Evolutionary conservation across 1,140 invertebrate genomes (phyloP).

Genomic region (Diuraphis noxia): DNA sequence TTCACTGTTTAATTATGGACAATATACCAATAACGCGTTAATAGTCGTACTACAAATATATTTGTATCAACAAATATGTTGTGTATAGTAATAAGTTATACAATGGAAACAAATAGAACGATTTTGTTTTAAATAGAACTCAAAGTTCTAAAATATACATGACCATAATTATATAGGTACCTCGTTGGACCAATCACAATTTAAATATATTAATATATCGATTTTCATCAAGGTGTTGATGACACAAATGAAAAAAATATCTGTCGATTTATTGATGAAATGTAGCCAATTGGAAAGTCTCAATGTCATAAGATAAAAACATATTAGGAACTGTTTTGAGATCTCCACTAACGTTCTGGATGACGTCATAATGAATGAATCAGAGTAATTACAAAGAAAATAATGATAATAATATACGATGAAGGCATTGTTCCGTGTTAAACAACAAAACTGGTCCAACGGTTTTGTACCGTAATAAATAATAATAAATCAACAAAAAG

Average conservation of each 20-base stretch:
- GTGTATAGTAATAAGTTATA: neutral
- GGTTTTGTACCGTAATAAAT: neutral
- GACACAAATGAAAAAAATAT: neutral
- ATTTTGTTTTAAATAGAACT: neutral
- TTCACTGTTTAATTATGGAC: neutral
- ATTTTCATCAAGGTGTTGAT: neutral
- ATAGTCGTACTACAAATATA: neutral
- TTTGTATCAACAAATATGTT: neutral
- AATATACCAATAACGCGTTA: neutral
- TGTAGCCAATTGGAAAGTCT: neutral
- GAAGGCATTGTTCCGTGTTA: neutral
- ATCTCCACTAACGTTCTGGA: neutral
- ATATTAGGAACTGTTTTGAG: neutral
- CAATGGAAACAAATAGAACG: neutral
- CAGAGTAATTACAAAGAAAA: neutral
- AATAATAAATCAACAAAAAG: neutral
- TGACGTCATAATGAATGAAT: constrained; percentile 6
- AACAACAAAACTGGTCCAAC: neutral
- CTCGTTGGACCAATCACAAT: neutral
- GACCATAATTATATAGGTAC: neutral
- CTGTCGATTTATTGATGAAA: neutral
- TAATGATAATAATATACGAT: neutral
- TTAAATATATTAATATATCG: neutral
- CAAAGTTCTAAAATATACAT: neutral
- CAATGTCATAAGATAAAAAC: neutral